Percentiles rank a stretch among this genome's conserved stretches.
phyloP scores from a whole-genome alignment of 2,888 invertebrate genomes.

The Lasius platythorax region DNA sequence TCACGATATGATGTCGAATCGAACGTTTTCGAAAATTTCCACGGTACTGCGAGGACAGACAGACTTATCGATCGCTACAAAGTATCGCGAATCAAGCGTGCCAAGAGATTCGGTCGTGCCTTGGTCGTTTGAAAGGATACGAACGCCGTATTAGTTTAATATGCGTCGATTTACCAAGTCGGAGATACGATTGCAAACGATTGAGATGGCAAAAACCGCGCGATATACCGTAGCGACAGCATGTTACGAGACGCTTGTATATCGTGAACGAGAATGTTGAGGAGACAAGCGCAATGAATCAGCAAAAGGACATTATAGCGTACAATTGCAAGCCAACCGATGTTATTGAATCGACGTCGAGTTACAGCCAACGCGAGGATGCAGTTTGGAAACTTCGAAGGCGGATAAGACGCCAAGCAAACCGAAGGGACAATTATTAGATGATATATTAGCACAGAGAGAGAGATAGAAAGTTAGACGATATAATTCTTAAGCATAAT shows the following conservation, averaged over 20 bases:
- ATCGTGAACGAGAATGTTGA: constrained; percentile 4
- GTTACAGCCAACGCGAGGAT: neutral
- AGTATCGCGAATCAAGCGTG: neutral
- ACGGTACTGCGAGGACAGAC: neutral
- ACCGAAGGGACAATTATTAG: neutral
- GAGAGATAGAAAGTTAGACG: neutral
- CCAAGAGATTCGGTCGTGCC: neutral
- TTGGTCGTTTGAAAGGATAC: neutral
- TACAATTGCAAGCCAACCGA: neutral
- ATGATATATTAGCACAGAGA: neutral
- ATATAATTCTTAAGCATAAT: constrained; percentile 6
- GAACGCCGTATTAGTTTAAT: constrained; percentile 8
- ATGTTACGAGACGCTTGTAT: neutral
- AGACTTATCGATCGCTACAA: neutral
- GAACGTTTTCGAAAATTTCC: neutral
- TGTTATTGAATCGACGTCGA: constrained; percentile 15
- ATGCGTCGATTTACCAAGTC: constrained; percentile 11
- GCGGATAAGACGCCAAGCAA: neutral
- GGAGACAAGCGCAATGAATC: constrained; percentile 35
- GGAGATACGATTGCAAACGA: neutral
- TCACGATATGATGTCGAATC: neutral
- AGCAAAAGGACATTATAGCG: neutral
- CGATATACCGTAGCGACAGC: neutral
- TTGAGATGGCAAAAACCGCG: neutral
- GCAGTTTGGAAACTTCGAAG: constrained; percentile 15